Percentiles rank a stretch among this genome's conserved stretches.
phyloP scores from a whole-genome alignment of 2,113 vertebrate genomes.

The Pteruthius melanotis region DNA sequence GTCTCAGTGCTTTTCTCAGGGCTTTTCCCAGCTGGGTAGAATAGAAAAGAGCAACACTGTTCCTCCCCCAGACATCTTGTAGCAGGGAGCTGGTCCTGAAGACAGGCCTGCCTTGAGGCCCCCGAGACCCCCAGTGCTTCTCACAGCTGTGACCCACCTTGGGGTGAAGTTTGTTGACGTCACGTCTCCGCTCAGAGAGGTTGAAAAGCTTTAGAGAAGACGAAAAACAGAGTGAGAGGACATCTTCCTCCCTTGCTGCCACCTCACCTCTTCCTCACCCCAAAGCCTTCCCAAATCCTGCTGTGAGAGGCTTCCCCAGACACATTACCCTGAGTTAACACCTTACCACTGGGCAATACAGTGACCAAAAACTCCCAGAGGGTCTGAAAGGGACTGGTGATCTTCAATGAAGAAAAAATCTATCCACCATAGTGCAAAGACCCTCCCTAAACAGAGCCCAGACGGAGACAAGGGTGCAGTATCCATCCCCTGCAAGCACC shows the following conservation, averaged over 20 bases:
- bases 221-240: background rate
- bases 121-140: background rate
- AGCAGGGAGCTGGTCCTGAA: background rate
- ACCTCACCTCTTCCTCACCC: background rate
- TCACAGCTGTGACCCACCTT: constrained; percentile 77
- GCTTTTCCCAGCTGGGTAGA: background rate
- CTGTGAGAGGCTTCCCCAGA: background rate
- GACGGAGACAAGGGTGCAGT: background rate
- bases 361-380: background rate
- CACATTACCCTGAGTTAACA: background rate
- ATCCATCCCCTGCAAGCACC: background rate
- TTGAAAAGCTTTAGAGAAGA: constrained; percentile 87
- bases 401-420: background rate
- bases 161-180: constrained; percentile 87
- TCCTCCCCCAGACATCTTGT: background rate
- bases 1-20: background rate
- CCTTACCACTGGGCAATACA: background rate
- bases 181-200: constrained; percentile 89
- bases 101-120: background rate
- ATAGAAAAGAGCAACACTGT: background rate
- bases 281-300: background rate
- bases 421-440: background rate
- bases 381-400: background rate
- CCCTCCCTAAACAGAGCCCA: background rate
- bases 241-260: background rate